Percentiles rank a stretch among this genome's conserved stretches.
Conservation (phyloP, 2,888 invertebrate species). For the Monopis laevigella region DNA sequence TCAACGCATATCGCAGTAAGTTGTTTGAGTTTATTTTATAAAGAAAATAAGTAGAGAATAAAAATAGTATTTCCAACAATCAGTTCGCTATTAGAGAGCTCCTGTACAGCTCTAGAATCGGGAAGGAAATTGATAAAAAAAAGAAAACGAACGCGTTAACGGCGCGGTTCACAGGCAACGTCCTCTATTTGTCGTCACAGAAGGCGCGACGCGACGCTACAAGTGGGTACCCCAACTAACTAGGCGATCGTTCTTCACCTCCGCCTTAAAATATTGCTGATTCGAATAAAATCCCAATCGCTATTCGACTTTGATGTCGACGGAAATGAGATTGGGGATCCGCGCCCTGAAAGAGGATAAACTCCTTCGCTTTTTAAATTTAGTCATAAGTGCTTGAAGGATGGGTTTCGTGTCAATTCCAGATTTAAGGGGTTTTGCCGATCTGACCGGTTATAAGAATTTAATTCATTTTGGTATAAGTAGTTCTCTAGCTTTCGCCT, state of each 20-base stretch:
- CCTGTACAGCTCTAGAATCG: not conserved
- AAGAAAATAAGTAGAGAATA: not conserved
- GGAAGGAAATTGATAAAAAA: constrained; percentile 11
- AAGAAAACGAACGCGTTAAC: constrained; percentile 7
- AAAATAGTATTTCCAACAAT: constrained; percentile 8
- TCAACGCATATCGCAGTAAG: no score
- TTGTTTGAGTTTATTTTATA: not conserved
- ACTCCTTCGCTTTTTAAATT: constrained; percentile 53
- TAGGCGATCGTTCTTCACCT: constrained; percentile 30
- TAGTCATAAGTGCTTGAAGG: constrained; percentile 41
- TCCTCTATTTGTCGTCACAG: constrained; percentile 6
- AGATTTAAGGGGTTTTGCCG: constrained; percentile 47
- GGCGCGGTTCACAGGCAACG: constrained; percentile 1
- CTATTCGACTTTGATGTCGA: constrained; percentile 64
- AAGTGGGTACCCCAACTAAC: constrained; percentile 29
- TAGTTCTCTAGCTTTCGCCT: no score
- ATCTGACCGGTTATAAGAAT: constrained; percentile 63
- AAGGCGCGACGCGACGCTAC: constrained; percentile 5
- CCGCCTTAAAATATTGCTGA: constrained; percentile 56
- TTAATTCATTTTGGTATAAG: no score
- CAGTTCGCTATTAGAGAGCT: constrained; percentile 2
- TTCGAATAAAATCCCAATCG: constrained; percentile 58
- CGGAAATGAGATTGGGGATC: constrained; percentile 65
- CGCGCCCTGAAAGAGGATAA: constrained; percentile 57
- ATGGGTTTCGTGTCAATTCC: constrained; percentile 36